Conservation (phyloP, 2,888 invertebrate species). For the Tromatobia lineatoria region DNA sequence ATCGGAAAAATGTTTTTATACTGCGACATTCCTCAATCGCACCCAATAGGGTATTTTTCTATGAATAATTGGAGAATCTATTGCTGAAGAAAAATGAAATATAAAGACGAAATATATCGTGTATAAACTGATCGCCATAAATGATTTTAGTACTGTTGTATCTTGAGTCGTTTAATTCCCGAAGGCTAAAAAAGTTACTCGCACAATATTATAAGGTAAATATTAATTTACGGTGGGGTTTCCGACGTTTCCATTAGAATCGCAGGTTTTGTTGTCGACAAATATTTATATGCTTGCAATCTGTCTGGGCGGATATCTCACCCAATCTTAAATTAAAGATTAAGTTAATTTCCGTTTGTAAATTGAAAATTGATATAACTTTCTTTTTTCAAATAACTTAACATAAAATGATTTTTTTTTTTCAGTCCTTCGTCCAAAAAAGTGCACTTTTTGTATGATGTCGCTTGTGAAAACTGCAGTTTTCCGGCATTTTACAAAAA, state of each 20-base stretch:
- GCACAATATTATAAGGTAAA: constrained; percentile 58
- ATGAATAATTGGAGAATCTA: constrained; percentile 67
- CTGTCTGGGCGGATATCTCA: constrained; percentile 11
- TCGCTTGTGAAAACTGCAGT: no score
- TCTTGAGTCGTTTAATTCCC: constrained; percentile 50
- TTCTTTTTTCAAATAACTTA: constrained; percentile 23
- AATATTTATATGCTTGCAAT: constrained; percentile 7
- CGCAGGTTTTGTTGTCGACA: constrained; percentile 43
- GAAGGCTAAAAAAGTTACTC: constrained; percentile 56
- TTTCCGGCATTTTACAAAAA: no score
- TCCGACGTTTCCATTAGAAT: constrained; percentile 35
- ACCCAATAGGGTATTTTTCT: constrained; percentile 62
- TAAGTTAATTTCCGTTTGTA: no score
- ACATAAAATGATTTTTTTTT: constrained; percentile 41
- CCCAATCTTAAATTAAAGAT: constrained; percentile 19
- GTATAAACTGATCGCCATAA: constrained; percentile 51
- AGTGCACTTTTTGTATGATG: no score
- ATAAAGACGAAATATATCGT: constrained; percentile 46
- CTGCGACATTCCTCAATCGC: constrained; percentile 70
- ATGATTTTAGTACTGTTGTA: constrained; percentile 40
- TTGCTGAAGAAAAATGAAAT: constrained; percentile 40
- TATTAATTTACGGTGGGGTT: constrained; percentile 24
- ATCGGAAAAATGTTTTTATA: constrained; percentile 69
- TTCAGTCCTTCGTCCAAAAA: no score
- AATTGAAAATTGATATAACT: constrained; percentile 9